Evolutionary conservation across 2,113 vertebrate species (phyloP), one percentile per base, ranked within the genome.

Genomic region (Caranx ignobilis): DNA sequence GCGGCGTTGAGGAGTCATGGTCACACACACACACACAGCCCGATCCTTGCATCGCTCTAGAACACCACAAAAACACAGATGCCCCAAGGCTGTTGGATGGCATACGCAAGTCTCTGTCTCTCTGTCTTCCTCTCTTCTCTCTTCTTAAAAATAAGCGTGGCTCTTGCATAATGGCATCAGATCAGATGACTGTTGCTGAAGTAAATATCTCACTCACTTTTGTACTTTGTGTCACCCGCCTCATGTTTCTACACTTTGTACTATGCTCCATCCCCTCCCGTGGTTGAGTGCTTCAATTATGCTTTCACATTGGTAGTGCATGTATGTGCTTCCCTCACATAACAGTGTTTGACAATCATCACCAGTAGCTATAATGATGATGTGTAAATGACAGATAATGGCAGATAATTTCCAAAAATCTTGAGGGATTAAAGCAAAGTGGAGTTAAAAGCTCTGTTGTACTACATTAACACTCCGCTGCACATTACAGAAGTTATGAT

Each of bases 111-210:
- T 77, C 79, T 86, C 83, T 86, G 79, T 89, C 84, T 87, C 37
- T 74, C 77, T 67, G 21, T 66, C 61, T 54, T 52, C 19, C 66
- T 21, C 31, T 75, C 66, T 48, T 52, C 56, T 81, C 69, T 82
- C 75, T 74, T 81, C 61, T 87, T 68, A 52, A 78, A 91, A 89
- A 87, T 62, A 87, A 87, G 78, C 55, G 48, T 88, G 81, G 57
- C 56, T 79, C 69, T 88, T 78, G 78, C 62, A 87, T 78, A 88
- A 89, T 68, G 84, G 85, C 79, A 62, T 67, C 68, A 79, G 74
- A 92, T 94, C 89, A 92, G 85, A 90, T 90, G 86, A 87, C 86
- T 79, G 81, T 68, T 60, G 68, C 57, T 59, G 81, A 82, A 83
- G 72, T 77, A 87, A 88, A 90, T 84, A 87, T 88, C 78, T 50